These are phyloP conservation scores for Drosophila bocqueti DNA, from an alignment of 1,140 invertebrate species.

Conservation along the genomic window DNA sequence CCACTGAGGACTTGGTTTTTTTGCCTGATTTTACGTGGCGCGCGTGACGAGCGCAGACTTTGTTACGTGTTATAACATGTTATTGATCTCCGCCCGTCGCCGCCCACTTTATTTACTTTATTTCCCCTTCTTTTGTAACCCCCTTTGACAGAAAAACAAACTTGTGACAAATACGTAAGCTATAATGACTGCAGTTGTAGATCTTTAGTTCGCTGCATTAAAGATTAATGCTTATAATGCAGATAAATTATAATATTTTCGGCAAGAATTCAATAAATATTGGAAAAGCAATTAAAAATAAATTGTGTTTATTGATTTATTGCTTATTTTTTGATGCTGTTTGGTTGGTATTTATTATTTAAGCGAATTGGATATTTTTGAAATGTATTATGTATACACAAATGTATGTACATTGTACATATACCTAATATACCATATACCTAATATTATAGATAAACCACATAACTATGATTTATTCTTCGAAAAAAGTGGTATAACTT, in stretches of 20 bases:
- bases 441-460: too few relatives aligned
- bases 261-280: background rate
- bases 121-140: background rate
- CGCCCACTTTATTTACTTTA: conserved; percentile 17
- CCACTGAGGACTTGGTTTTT: conserved; percentile 3
- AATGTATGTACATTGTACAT: too few relatives aligned
- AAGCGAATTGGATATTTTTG: too few relatives aligned
- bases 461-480: too few relatives aligned
- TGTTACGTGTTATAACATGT: conserved; percentile 48
- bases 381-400: too few relatives aligned
- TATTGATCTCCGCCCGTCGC: conserved; percentile 33
- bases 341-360: too few relatives aligned
- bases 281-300: background rate
- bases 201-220: background rate
- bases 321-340: background rate
- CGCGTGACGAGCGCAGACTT: conserved; percentile 44
- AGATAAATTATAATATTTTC: background rate
- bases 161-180: conserved; percentile 5
- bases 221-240: background rate
- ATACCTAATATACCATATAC: too few relatives aligned
- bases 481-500: too few relatives aligned
- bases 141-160: conserved; percentile 20
- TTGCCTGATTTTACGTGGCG: conserved; percentile 33
- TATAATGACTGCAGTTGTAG: background rate
- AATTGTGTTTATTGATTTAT: background rate